Evolutionary conservation across 2,113 vertebrate species (phyloP).

Genomic region (Meles meles): DNA sequence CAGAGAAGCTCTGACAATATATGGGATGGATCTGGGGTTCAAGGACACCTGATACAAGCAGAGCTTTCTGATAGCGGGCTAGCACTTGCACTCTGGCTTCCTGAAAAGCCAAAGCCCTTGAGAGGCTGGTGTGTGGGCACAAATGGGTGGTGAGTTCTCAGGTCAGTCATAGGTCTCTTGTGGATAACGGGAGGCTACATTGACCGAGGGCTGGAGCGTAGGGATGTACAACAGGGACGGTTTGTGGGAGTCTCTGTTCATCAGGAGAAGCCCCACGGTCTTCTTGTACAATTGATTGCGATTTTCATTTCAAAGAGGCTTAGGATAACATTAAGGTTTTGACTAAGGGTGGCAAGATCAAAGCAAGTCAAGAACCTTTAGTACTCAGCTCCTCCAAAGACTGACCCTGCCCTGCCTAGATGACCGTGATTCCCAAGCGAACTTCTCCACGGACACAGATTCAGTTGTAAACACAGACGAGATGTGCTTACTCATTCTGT

Average conservation of each 20-base stretch:
- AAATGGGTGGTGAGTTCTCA: neutral
- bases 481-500: neutral
- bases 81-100: neutral
- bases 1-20: neutral
- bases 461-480: neutral
- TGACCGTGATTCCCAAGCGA: neutral
- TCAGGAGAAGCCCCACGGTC: neutral
- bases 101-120: neutral
- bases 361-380: neutral
- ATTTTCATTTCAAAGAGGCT: conserved; percentile 16
- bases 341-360: conserved; percentile 27
- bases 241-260: neutral
- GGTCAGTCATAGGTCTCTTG: neutral
- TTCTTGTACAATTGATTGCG: neutral
- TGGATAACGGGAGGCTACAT: neutral
- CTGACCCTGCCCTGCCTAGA: neutral
- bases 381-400: neutral
- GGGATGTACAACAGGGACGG: neutral
- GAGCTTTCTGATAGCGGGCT: neutral
- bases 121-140: neutral
- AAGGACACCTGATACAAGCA: neutral
- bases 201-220: neutral
- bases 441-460: neutral
- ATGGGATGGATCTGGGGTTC: neutral
- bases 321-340: conserved; percentile 33